Evolutionary conservation across 1,140 invertebrate species (phyloP).

Genomic region (Plectus sambesii): DNA sequence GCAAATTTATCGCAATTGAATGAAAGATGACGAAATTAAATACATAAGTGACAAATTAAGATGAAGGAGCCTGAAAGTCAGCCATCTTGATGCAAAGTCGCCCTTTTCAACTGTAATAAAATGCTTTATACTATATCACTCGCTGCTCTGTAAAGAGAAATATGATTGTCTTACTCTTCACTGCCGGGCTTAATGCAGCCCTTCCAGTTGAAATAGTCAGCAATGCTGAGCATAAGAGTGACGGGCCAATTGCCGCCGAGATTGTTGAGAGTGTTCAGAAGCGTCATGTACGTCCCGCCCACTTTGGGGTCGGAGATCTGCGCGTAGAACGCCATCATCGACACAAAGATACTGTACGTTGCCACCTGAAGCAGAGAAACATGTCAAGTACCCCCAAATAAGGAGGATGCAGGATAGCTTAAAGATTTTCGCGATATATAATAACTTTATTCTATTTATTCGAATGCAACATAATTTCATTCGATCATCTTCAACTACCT

Average conservation of each 20-base stretch:
- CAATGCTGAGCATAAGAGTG: conserved; percentile 78
- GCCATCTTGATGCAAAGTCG: background rate
- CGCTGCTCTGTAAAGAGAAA: too few species aligned
- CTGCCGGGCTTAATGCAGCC: conserved; percentile 38
- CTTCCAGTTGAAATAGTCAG: conserved; percentile 56
- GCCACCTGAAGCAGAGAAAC: conserved; percentile 57
- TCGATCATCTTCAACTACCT: background rate
- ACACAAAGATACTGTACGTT: conserved; percentile 66
- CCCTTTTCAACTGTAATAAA: background rate
- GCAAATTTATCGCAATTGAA: too few species aligned
- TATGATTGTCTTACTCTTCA: conserved; percentile 18
- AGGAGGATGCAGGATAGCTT: background rate
- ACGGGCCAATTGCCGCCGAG: conserved; percentile 92
- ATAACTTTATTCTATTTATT: background rate
- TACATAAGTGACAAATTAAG: too few species aligned
- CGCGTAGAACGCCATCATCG: conserved; percentile 70
- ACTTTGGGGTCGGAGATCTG: conserved; percentile 77
- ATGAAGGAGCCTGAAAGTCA: conserved; percentile 34
- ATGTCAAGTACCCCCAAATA: conserved; percentile 10
- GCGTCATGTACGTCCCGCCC: conserved; percentile 98
- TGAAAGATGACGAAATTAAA: too few species aligned
- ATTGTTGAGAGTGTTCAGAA: conserved; percentile 90
- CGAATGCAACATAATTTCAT: too few species aligned
- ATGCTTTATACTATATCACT: background rate
- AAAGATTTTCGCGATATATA: background rate